These are phyloP conservation scores for Norana najaformis DNA, from an alignment of 2,888 invertebrate genomes.

Conservation along the genomic window DNA sequence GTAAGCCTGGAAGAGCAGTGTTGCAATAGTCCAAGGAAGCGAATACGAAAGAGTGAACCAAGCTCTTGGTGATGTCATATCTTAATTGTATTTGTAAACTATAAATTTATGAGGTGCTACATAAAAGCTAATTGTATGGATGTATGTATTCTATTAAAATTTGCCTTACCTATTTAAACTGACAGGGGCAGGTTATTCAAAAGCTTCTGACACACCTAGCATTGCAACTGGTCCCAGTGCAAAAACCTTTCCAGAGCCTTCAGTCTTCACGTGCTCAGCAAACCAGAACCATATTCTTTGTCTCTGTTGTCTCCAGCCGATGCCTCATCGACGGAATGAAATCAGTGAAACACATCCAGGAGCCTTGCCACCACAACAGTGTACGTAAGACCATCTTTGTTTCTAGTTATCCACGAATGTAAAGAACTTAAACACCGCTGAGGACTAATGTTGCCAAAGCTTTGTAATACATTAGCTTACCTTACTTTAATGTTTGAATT, in stretches of 20 bases:
- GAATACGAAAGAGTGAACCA: not conserved
- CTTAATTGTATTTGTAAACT: not conserved
- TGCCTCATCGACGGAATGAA: not conserved
- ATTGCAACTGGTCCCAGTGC: not conserved
- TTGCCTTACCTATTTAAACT: not conserved
- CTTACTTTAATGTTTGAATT: too few species aligned
- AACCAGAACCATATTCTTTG: not conserved
- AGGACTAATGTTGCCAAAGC: too few species aligned
- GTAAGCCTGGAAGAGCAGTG: too few species aligned
- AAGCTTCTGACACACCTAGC: not conserved
- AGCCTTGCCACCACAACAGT: not conserved
- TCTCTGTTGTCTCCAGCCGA: not conserved
- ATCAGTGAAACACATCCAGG: not conserved
- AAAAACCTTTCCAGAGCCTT: slow-evolving; percentile 13
- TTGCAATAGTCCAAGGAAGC: too few species aligned
- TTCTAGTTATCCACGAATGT: not conserved
- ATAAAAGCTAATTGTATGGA: too few species aligned
- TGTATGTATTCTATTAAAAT: not conserved
- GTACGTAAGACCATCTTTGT: not conserved
- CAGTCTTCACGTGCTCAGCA: not conserved
- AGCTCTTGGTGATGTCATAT: not conserved
- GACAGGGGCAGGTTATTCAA: not conserved
- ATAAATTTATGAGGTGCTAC: not conserved
- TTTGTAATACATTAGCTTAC: too few species aligned
- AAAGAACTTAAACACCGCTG: not conserved